Conservation (phyloP, 1,140 invertebrate species). For the Scaptomyza graminum region DNA sequence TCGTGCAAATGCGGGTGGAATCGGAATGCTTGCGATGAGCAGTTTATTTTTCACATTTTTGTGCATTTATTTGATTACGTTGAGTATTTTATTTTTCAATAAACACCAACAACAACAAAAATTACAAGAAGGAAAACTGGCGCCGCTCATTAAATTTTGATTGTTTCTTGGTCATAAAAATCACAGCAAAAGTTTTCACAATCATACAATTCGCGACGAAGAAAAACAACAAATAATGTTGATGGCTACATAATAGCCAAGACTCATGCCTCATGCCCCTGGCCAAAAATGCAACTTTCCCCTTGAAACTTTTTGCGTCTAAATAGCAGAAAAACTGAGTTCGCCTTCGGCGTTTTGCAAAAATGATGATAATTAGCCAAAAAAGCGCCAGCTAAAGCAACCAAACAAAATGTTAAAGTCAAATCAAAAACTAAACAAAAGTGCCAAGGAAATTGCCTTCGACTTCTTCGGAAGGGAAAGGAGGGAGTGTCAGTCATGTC, state of each 20-base stretch:
- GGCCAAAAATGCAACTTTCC: neutral
- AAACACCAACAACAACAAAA: conserved; percentile 36
- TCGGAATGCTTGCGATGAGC: conserved; percentile 46
- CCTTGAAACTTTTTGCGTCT: conserved; percentile 59
- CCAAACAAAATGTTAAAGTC: conserved; percentile 69
- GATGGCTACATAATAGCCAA: conserved; percentile 73
- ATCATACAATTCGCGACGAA: conserved; percentile 24
- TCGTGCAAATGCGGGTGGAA: conserved; percentile 83
- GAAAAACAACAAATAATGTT: conserved; percentile 68
- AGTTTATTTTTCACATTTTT: conserved; percentile 76
- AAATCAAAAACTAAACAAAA: conserved; percentile 82
- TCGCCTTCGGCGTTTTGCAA: conserved; percentile 70
- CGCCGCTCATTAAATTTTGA: conserved; percentile 80
- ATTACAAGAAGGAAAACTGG: conserved; percentile 37
- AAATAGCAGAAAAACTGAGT: conserved; percentile 50
- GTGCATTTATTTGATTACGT: conserved; percentile 75
- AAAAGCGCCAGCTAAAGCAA: conserved; percentile 41
- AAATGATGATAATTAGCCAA: conserved; percentile 80
- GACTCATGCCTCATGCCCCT: neutral
- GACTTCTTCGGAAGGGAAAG: neutral
- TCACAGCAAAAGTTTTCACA: conserved; percentile 66
- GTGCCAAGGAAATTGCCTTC: conserved; percentile 66
- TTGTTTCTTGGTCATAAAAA: conserved; percentile 74
- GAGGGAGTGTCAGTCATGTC: conserved; percentile 64
- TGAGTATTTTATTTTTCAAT: conserved; percentile 79